Evolutionary conservation across 2,113 vertebrate species (phyloP), one percentile per base, ranked within the genome.

Genomic region (Scomber colias): DNA sequence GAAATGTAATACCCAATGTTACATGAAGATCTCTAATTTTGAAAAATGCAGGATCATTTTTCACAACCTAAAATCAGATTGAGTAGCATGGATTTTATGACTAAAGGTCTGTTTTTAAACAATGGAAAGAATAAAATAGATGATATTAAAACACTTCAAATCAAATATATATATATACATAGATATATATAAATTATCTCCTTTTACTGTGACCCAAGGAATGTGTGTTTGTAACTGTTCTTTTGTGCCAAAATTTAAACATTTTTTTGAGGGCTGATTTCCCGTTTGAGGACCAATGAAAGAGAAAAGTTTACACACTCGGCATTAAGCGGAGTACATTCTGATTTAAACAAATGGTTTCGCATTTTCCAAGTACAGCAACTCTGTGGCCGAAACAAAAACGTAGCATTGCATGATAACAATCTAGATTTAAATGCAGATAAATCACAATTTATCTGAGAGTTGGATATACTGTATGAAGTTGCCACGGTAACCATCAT

Each of bases 191-290:
- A 27, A 27, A 27, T 27, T 27, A 27, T 27, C 17, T 65, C 49
- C 44, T 77, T 48, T 71, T 27, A 55, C 46, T 76, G 50, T 85
- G 75, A 89, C 74, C 54, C n/a, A 48, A 71, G 73, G 79, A 89
- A 92, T 87, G 77, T 89, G 65, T 79, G 79, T 78, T 11, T 79
- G 35, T 84, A 49, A 6, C 17, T 57, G 54, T 74, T 81, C 45
- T 46, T 91, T 85, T 76, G 87, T 92, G 90, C 91, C 90, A 92
- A 92, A 91, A 81, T 31, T 10, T 14, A n/a, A 14, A 51, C 4
- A 15, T 68, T 65, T 60, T 77, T 60, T 77, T 64, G 73, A 90
- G 77, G 73, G 77, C 70, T 91, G 62, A 82, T 66, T 77, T 79
- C 69, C 55, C 46, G 57, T 7, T 9, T 27, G 16, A 79, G 77